These are phyloP conservation scores for Altica lythri DNA, from an alignment of 2,888 invertebrate genomes.

Conservation along the genomic window DNA sequence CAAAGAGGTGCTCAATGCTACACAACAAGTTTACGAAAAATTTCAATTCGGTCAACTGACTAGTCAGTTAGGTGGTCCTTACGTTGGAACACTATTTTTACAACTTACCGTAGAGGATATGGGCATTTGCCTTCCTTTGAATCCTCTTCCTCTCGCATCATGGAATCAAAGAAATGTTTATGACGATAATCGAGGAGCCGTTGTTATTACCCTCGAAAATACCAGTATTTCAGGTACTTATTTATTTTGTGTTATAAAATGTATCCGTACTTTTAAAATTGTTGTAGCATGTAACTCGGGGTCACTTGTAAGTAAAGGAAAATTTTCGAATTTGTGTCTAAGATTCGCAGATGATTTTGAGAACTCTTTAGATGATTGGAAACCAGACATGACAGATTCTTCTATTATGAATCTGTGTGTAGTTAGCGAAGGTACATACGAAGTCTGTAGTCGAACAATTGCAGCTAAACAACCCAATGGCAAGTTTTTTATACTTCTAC, in stretches of 20 bases:
- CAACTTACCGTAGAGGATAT: slow-evolving; percentile 96
- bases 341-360: slow-evolving; percentile 98
- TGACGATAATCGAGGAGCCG: slow-evolving; percentile 87
- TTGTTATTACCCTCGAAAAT: slow-evolving; percentile 93
- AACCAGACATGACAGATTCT: slow-evolving; percentile 81
- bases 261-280: background rate
- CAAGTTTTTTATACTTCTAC: too few relatives aligned
- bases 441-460: slow-evolving; percentile 92
- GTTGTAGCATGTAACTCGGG: slow-evolving; percentile 86
- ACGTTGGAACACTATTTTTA: slow-evolving; percentile 87
- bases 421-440: slow-evolving; percentile 98
- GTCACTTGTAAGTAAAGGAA: slow-evolving; percentile 92
- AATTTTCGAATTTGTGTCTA: slow-evolving; percentile 87
- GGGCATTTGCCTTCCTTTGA: slow-evolving; percentile 92
- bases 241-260: too few relatives aligned
- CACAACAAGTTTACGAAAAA: slow-evolving; percentile 72
- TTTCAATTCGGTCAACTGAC: slow-evolving; percentile 80
- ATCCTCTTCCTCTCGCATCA: slow-evolving; percentile 72
- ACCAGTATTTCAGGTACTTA: slow-evolving; percentile 78
- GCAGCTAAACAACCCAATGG: slow-evolving; percentile 80
- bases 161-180: slow-evolving; percentile 70
- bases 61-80: slow-evolving; percentile 74
- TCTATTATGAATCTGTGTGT: slow-evolving; percentile 89
- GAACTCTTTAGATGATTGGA: slow-evolving; percentile 96
- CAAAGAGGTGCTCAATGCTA: slow-evolving; percentile 81